Base-by-base conservation (phyloP, 2,888 invertebrate species). In the Diaprepes abbreviatus region DNA sequence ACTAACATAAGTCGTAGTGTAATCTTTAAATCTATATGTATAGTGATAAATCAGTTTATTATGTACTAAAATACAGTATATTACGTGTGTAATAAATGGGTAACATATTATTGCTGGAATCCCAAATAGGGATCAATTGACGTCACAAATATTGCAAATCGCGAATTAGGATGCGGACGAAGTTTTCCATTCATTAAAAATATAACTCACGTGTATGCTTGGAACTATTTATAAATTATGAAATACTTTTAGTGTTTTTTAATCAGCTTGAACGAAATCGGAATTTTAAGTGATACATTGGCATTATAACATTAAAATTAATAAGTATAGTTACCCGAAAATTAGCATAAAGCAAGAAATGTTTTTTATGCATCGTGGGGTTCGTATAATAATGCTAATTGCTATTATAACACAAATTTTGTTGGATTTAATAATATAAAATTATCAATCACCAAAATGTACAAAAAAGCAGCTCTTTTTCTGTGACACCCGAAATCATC, bases 181-280 rank as follows among this genome's bases (percentile, higher is more conserved):
- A 14, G 48, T 62, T 9, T 38, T 52, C 14, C 50, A 45, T 50
- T 62, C 62, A 62, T 62, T 62, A 62, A 16, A 52, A 52, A 50
- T 36, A 38, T 50, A 50, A 24, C 21, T 62, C 62, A 62, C 62
- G 62, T 45, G 28, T 58, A 43, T 58, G 31, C 43, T 43, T 31
- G 7, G 43, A 58, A 40, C 58, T 38, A 58, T 58, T 58, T 58
- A 58, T 58, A 40, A 31, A 31, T 43, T 31, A 58, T 58, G 24
- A 40, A 40, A 58, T 58, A 40, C 28, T 16, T 31, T 38, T 57
- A 43, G 58, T 16, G 43, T 40, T 58, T 58, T 14, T 43, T 58
- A 58, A 58, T 58, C 21, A 55, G 38, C 38, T 14, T 6, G 21
- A 14, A 55, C 24, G 14, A 21, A 45, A 12, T 45, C 21, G 9